These are phyloP conservation scores for Anguilla marmorata DNA, from an alignment of 2,797 vertebrate species.

Conservation along the genomic window DNA sequence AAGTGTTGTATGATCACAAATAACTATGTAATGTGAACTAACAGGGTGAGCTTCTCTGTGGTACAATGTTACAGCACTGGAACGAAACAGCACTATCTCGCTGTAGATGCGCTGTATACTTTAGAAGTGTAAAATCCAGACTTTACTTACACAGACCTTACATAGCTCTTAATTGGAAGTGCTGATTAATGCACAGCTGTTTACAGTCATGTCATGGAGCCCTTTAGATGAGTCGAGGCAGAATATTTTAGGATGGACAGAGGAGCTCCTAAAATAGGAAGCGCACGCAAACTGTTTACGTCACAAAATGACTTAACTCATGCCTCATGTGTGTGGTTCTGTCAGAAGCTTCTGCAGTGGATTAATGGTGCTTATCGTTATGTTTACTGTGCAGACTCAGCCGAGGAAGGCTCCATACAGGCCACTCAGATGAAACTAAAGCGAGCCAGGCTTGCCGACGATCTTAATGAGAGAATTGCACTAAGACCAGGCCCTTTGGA, in stretches of 20 bases:
- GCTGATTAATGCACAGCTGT: not conserved
- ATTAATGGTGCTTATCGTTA: slow-evolving; percentile 51
- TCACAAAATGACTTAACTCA: slow-evolving; percentile 13
- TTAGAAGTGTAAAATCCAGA: not conserved
- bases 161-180: not conserved
- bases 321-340: slow-evolving; percentile 47
- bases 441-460: slow-evolving; percentile 82
- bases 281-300: slow-evolving; percentile 48
- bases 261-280: slow-evolving; percentile 40
- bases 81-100: not conserved
- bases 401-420: slow-evolving; percentile 75
- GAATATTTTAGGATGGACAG: not conserved
- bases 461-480: slow-evolving; percentile 89
- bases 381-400: slow-evolving; percentile 74
- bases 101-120: not conserved
- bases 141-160: not conserved
- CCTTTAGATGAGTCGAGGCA: not conserved
- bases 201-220: not conserved
- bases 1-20: not conserved
- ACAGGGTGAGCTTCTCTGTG: not conserved
- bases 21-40: not conserved
- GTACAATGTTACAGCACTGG: not conserved
- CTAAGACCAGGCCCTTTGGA: slow-evolving; percentile 87
- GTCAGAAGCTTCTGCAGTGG: slow-evolving; percentile 49
- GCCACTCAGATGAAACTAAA: slow-evolving; percentile 86